A percentile compares a stretch with the other conserved stretches of the same genome.
Evolutionary conservation across 1,140 invertebrate genomes (phyloP).

Genomic region (Drosophila watanabei): DNA sequence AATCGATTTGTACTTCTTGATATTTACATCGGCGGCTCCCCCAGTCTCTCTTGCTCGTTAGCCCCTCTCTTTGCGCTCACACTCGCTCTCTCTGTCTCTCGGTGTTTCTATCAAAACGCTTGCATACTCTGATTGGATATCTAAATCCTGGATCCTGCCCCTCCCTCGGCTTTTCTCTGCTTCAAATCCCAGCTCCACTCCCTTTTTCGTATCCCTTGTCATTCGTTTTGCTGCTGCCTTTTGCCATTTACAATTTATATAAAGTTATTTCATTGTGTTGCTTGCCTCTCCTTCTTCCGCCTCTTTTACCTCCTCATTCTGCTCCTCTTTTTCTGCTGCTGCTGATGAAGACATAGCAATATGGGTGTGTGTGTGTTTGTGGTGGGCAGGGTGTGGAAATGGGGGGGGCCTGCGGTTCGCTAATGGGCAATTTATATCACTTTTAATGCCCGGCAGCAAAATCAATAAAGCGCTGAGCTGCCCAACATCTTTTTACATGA

Average conservation of each 20-base stretch:
- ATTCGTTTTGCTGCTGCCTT: slow-evolving; percentile 42
- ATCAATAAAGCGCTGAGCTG: slow-evolving; percentile 65
- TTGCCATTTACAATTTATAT: slow-evolving; percentile 77
- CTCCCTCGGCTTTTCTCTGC: slow-evolving; percentile 26
- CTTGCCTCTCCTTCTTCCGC: slow-evolving; percentile 5
- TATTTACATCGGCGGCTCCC: slow-evolving; percentile 70
- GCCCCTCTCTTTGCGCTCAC: slow-evolving; percentile 1
- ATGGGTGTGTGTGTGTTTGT: slow-evolving; percentile 22
- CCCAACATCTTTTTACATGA: slow-evolving; percentile 65
- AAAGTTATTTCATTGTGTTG: slow-evolving; percentile 78
- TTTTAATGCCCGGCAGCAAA: slow-evolving; percentile 68
- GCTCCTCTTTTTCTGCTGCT: slow-evolving; percentile 16
- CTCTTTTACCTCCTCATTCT: slow-evolving; percentile 19
- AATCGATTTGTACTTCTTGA: slow-evolving; percentile 83
- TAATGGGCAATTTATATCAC: slow-evolving; percentile 80
- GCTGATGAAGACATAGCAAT: slow-evolving; percentile 48
- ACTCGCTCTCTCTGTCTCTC: slow-evolving; percentile 36
- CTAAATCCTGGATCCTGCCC: slow-evolving; percentile 77
- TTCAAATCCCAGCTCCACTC: slow-evolving; percentile 65
- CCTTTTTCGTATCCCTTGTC: slow-evolving; percentile 54
- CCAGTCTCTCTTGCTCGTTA: slow-evolving; percentile 17
- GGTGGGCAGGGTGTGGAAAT: slow-evolving; percentile 1
- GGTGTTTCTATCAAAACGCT: slow-evolving; percentile 65
- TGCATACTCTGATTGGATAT: slow-evolving; percentile 81
- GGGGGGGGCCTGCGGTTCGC: slow-evolving; percentile 44